Percentiles rank a stretch among this genome's conserved stretches.
Evolutionary conservation across 2,888 invertebrate species (phyloP).

Genomic region (Galerucella pusilla): DNA sequence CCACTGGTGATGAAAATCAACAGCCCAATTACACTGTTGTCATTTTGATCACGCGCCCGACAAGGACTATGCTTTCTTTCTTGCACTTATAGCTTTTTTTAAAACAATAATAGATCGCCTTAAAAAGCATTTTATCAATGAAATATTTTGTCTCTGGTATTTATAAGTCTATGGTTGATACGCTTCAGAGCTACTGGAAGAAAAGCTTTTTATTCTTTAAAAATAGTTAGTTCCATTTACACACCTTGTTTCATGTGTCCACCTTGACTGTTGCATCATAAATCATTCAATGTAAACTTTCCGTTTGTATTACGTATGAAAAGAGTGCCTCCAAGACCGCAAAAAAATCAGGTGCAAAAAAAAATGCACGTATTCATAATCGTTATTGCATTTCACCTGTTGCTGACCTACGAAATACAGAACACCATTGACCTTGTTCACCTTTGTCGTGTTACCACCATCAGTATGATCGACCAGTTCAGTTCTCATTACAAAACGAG

Average conservation of each 20-base stretch:
- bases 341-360: neutral
- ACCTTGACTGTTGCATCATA: neutral
- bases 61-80: too few relatives aligned
- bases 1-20: too few relatives aligned
- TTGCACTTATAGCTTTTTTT: too few relatives aligned
- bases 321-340: neutral
- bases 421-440: constrained; percentile 32
- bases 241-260: neutral
- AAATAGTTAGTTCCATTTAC: too few relatives aligned
- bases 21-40: too few relatives aligned
- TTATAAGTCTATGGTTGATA: too few relatives aligned
- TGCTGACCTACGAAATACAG: constrained; percentile 24
- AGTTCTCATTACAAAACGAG: constrained; percentile 26
- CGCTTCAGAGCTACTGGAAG: too few relatives aligned
- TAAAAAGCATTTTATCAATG: too few relatives aligned
- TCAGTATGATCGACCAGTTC: constrained; percentile 11
- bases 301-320: neutral
- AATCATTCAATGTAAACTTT: neutral
- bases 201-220: too few relatives aligned
- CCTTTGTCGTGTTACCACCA: constrained; percentile 26
- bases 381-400: constrained; percentile 21
- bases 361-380: neutral
- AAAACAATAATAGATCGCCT: too few relatives aligned
- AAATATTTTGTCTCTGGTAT: too few relatives aligned
- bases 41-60: too few relatives aligned